Evolutionary conservation across 2,888 invertebrate species (phyloP), one percentile per base, ranked within the genome.

Genomic region (Lasioglossum malachurum): DNA sequence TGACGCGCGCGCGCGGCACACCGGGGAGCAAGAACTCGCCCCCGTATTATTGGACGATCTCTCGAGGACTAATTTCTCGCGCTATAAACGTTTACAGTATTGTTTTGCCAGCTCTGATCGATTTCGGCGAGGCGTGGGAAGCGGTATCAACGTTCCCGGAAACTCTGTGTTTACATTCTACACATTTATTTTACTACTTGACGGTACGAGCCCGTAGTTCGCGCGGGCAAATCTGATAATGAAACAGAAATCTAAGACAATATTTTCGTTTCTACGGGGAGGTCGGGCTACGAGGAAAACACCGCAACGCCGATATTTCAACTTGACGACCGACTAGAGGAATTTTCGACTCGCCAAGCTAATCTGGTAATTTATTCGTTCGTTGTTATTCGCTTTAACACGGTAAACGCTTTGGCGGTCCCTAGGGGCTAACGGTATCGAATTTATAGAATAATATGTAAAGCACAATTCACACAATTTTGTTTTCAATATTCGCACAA

Each of bases 211-310:
- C 2, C 16, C 16, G 64, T 31, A 31, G 31, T 31, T 31, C 64
- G 64, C 31, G 64, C 16, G 64, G 16, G 31, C 16, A 31, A 64
- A 64, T 64, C 64, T 64, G 64, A 64, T 31, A 64, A 64, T 64
- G 64, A 64, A 64, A 64, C 31, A 7, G 64, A 64, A 64, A 19
- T 64, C 64, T 64, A 64, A 64, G 64, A 64, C 19, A 64, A 64
- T 31, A 64, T 64, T 64, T 31, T 64, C 64, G 64, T 31, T 64
- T 64, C 64, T 7, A 31, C 31, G 8, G 5, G 31, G 16, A 2
- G 16, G 60, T 12, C n/a, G 64, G 2, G 31, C 7, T 31, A 31
- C 19, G 64, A 12, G n/a, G 16, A 31, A 14, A 44, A 27, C 64
- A 64, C 19, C 2, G 16, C 31, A 16, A 1, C 31, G 64, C 31